Evolutionary conservation across 2,113 vertebrate species (phyloP), one percentile per base, ranked within the genome.

Genomic region (Nestor notabilis): DNA sequence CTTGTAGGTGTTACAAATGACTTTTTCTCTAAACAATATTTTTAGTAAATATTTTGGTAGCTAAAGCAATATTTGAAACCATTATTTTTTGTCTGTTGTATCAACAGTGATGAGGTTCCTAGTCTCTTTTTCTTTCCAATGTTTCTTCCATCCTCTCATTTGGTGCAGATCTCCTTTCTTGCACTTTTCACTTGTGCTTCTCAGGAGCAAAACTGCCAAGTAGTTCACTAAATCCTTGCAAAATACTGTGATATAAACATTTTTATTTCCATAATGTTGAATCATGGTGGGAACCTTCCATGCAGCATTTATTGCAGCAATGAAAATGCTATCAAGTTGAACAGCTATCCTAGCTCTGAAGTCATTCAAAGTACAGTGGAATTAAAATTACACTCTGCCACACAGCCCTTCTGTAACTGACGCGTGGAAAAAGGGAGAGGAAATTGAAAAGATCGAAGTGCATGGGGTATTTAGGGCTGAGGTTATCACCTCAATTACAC

Each of bases 401-500:
- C 55, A 87, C 63, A 91, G 77, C 37, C 52, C 84, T 60, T 78
- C 68, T 87, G 71, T 79, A 90, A 75, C 58, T 3, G 31, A 78
- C 49, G 56, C 37, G 52, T 52, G 72, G 90, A 55, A 63, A 77
- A 87, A 55, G 21, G 41, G 61, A 90, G 49, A 95, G 43, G 84
- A 95, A 93, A 97, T 68, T 83, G 95, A 87, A 96, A 96, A 92
- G 92, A 77, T 80, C 72, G 89, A 97, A 96, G 96, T 95, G 60
- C 76, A 71, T 25, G 71, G 49, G 69, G 50, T 94, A 88, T 84
- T 94, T 84, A 94, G 79, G 93, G 53, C 61, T 93, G 79, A 93
- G 93, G 96, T 94, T 87, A 69, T 31, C 93, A 93, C 90, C 95
- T 95, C 93, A 95, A 95, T 97, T 97, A 96, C 79, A 95, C 69